These are phyloP conservation scores for Aselliscus stoliczkanus DNA, from an alignment of 2,797 vertebrate species.

Conservation along the genomic window DNA sequence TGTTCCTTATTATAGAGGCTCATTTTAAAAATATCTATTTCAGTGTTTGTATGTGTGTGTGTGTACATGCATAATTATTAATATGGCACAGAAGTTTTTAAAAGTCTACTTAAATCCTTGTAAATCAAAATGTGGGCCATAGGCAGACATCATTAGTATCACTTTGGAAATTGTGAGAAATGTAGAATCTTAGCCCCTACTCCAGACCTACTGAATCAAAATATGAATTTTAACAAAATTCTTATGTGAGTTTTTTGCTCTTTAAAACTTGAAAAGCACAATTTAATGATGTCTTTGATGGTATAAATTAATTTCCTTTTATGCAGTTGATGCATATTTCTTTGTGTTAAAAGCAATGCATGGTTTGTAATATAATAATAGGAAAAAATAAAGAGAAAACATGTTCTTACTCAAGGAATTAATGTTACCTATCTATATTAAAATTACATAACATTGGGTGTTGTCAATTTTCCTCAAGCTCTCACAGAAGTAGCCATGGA, in stretches of 20 bases:
- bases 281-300: neutral
- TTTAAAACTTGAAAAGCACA: conserved; percentile 23
- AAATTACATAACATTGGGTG: neutral
- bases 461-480: neutral
- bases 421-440: neutral
- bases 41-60: neutral
- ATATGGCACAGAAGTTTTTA: neutral
- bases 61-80: neutral
- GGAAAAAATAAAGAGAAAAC: neutral
- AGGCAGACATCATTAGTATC: neutral
- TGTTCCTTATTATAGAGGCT: neutral
- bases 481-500: neutral
- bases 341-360: neutral
- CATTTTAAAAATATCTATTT: neutral
- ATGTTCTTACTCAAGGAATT: neutral
- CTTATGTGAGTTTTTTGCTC: neutral
- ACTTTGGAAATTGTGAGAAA: neutral
- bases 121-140: neutral
- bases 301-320: neutral
- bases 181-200: neutral
- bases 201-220: neutral
- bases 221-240: neutral
- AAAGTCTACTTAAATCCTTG: neutral
- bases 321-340: neutral
- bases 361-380: neutral